These are phyloP conservation scores for Syngnathus rostellatus DNA, from an alignment of 2,797 vertebrate genomes.

Conservation along the genomic window DNA sequence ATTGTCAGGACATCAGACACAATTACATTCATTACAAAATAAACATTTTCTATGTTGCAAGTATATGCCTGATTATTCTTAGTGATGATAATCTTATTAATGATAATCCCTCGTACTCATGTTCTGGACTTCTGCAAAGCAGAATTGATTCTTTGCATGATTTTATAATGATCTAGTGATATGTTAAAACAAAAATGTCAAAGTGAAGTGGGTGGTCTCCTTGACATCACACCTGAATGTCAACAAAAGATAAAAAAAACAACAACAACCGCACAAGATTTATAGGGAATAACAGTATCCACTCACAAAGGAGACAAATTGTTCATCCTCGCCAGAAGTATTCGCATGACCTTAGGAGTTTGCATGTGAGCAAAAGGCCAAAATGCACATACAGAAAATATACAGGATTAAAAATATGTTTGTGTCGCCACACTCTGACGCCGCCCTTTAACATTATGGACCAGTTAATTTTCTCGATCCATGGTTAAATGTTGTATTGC, in stretches of 20 bases:
- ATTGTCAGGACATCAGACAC: conserved; percentile 9
- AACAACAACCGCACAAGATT: too few species aligned
- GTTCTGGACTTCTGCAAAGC: neutral
- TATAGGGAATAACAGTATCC: too few species aligned
- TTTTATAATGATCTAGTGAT: neutral
- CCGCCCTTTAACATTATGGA: neutral
- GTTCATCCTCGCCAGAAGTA: neutral
- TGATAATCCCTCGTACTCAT: neutral
- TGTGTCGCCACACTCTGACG: neutral
- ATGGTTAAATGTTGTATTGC: conserved; percentile 3
- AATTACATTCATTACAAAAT: neutral
- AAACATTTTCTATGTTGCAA: conserved; percentile 1
- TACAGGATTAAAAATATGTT: neutral
- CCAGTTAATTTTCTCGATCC: neutral
- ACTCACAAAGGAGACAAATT: too few species aligned
- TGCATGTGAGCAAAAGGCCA: neutral
- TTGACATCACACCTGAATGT: neutral
- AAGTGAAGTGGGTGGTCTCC: neutral
- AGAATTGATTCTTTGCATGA: neutral
- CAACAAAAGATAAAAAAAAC: too few species aligned
- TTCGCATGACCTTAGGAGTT: neutral
- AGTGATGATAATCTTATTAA: neutral
- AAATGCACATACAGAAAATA: neutral
- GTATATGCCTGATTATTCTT: neutral
- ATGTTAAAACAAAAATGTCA: neutral